Conservation (phyloP, 2,888 invertebrate species). For the Netelia melanura region DNA sequence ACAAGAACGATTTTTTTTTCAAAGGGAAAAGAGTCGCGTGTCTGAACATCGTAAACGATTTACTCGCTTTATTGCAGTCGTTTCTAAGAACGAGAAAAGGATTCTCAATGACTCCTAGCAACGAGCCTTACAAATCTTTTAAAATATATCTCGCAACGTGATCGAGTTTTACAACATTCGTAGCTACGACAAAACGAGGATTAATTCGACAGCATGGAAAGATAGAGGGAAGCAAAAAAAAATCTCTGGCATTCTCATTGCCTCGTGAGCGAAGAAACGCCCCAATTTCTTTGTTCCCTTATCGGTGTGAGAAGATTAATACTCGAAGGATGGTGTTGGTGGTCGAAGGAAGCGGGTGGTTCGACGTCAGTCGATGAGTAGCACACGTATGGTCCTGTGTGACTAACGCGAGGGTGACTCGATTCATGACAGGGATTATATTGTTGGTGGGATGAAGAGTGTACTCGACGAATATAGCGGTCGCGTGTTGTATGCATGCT, state of each 20-base stretch:
- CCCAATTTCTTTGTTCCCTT: slow-evolving; percentile 45
- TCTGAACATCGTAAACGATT: slow-evolving; percentile 42
- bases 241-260: neutral
- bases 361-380: slow-evolving; percentile 56
- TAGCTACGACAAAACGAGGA: neutral
- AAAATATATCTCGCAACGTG: neutral
- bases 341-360: slow-evolving; percentile 54
- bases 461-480: slow-evolving; percentile 61
- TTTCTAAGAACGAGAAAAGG: slow-evolving; percentile 45
- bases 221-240: neutral
- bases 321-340: slow-evolving; percentile 46
- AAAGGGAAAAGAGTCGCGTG: slow-evolving; percentile 1
- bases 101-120: slow-evolving; percentile 57
- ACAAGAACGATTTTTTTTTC: neutral
- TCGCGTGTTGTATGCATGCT: slow-evolving; percentile 61
- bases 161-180: slow-evolving; percentile 6
- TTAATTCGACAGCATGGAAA: neutral
- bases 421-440: slow-evolving; percentile 50
- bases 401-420: slow-evolving; percentile 66
- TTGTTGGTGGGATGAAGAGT: slow-evolving; percentile 45
- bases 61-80: slow-evolving; percentile 49
- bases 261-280: neutral
- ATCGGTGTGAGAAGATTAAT: slow-evolving; percentile 61
- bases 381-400: slow-evolving; percentile 55
- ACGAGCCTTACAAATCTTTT: slow-evolving; percentile 10